phyloP scores from a whole-genome alignment of 2,113 vertebrate species.

The Blennius ocellaris region DNA sequence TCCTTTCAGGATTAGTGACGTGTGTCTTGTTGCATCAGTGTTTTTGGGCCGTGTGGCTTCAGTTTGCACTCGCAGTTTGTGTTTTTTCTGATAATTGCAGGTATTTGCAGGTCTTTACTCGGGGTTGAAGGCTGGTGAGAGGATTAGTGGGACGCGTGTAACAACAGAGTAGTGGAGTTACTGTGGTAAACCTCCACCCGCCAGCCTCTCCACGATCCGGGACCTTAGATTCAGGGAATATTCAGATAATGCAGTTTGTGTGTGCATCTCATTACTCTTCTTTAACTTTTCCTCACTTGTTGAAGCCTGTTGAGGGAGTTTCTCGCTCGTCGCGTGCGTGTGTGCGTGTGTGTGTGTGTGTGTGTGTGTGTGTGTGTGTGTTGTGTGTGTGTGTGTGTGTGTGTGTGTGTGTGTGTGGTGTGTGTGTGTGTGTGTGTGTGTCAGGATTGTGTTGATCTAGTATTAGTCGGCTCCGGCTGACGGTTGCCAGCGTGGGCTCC shows the following conservation, averaged over 20 bases:
- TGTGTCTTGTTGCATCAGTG: too few relatives aligned
- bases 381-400: background rate
- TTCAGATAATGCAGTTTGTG: too few relatives aligned
- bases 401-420: too few relatives aligned
- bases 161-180: conserved; percentile 59
- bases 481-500: conserved; percentile 64
- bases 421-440: conserved; percentile 3
- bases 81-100: conserved; percentile 35
- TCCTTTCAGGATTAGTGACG: too few relatives aligned
- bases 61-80: conserved; percentile 25
- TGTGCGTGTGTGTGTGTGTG: conserved; percentile 19
- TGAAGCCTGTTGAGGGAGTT: conserved; percentile 12
- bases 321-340: background rate
- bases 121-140: conserved; percentile 51
- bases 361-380: background rate
- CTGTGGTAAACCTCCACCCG: conserved; percentile 40
- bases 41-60: conserved; percentile 3
- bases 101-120: conserved; percentile 47
- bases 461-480: conserved; percentile 57
- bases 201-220: conserved; percentile 32
- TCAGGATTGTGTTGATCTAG: conserved; percentile 53
- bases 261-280: too few relatives aligned
- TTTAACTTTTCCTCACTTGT: conserved; percentile 27
- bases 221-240: conserved; percentile 1
- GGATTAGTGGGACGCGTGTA: conserved; percentile 67